Conservation (phyloP, 2,113 vertebrate species). For the Actenoides hombroni region DNA sequence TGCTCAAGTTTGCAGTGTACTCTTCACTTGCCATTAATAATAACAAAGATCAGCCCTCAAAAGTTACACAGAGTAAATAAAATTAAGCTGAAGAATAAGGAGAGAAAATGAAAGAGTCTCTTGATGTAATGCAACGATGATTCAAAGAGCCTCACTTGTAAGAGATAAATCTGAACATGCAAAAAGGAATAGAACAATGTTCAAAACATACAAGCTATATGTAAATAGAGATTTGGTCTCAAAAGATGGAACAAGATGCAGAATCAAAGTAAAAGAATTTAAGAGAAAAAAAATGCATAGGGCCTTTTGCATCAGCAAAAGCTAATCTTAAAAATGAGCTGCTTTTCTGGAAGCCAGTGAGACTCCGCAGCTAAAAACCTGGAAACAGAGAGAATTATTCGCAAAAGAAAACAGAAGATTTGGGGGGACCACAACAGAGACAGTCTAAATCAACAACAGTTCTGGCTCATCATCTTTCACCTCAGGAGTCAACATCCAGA, state of each 20-base stretch:
- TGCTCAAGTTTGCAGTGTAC: neutral
- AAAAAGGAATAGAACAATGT: neutral
- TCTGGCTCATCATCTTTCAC: neutral
- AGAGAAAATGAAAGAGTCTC: neutral
- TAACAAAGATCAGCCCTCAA: neutral
- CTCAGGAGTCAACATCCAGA: neutral
- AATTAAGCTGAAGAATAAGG: conserved; percentile 11
- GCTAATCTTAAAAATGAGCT: neutral
- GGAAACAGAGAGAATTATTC: neutral
- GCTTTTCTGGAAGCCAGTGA: neutral
- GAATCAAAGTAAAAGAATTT: neutral
- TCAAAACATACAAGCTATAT: neutral
- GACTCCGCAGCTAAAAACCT: neutral
- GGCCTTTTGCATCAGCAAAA: neutral
- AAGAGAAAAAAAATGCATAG: neutral
- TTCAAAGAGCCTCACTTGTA: neutral
- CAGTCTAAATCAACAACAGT: neutral
- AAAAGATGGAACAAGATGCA: neutral
- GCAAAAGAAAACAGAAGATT: neutral
- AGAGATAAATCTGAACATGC: neutral
- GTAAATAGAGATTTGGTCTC: neutral
- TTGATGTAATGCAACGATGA: neutral
- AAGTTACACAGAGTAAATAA: neutral
- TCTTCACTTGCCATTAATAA: neutral
- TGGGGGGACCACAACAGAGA: neutral